phyloP scores from a whole-genome alignment of 2,113 vertebrate genomes.

The Micromys minutus region DNA sequence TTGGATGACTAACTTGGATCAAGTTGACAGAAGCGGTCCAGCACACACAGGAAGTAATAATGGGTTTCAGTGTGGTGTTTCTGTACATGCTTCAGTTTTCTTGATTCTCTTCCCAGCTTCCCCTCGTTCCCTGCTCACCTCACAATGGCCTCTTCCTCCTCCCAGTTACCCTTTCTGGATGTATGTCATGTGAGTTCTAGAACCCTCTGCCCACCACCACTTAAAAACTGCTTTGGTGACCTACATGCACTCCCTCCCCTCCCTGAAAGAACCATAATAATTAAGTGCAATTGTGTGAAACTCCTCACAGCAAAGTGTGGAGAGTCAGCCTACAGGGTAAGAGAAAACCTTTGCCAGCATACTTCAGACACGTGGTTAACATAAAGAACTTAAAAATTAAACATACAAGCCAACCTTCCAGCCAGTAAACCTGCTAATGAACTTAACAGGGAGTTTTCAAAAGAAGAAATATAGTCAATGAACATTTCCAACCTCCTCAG shows the following conservation, averaged over 20 bases:
- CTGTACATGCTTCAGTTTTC: neutral
- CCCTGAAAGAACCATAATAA: neutral
- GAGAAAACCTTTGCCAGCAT: neutral
- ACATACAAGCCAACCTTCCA: neutral
- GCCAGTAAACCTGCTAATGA: neutral
- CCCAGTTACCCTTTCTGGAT: neutral
- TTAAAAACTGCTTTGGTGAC: neutral
- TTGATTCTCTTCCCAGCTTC: no score
- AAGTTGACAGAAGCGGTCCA: neutral
- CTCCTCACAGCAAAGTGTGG: neutral
- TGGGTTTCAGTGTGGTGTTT: fast-evolving
- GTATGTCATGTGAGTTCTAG: neutral
- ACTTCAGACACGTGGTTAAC: neutral
- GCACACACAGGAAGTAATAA: neutral
- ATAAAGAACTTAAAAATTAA: neutral
- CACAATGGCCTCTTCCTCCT: neutral
- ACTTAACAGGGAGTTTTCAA: neutral
- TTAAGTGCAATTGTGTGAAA: neutral
- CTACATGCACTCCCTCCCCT: neutral
- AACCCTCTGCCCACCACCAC: neutral
- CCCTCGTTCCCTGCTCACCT: neutral
- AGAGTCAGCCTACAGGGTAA: neutral
- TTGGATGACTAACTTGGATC: neutral
- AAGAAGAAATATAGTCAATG: neutral
- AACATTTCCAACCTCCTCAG: neutral